phyloP scores from a whole-genome alignment of 2,797 vertebrate genomes.

The Pipistrellus kuhlii region DNA sequence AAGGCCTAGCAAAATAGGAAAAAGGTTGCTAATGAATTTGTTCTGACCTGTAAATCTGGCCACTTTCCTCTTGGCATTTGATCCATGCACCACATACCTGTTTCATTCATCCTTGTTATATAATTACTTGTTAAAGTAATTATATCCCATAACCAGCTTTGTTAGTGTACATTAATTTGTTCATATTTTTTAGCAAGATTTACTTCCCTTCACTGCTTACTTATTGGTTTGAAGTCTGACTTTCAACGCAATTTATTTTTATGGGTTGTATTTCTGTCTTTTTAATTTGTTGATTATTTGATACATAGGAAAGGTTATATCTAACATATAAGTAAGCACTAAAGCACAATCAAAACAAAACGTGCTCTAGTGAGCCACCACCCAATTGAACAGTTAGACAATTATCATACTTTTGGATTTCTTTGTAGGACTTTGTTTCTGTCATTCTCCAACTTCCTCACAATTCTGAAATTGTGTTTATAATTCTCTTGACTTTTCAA shows the following conservation, averaged over 20 bases:
- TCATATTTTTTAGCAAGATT: conserved; percentile 12
- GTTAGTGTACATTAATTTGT: background rate
- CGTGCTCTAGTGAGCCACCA: background rate
- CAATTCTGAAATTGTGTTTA: background rate
- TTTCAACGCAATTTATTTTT: background rate
- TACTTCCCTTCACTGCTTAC: background rate
- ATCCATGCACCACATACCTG: background rate
- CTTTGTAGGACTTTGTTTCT: background rate
- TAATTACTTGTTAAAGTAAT: background rate
- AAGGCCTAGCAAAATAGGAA: background rate
- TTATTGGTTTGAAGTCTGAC: conserved; percentile 3
- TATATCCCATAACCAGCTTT: background rate
- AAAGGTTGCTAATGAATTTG: background rate
- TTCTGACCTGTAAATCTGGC: background rate
- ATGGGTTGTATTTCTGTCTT: background rate
- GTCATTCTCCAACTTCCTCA: background rate
- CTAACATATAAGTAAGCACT: background rate
- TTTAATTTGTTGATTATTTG: background rate
- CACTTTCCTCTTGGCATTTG: background rate
- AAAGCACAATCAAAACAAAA: background rate
- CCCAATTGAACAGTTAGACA: background rate
- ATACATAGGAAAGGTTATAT: background rate
- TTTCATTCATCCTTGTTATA: background rate
- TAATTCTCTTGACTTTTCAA: background rate
- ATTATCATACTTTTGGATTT: background rate